A percentile compares a stretch with the other conserved stretches of the same genome.
Conservation (phyloP, 2,797 vertebrate species). For the Gobio occitaniae region DNA sequence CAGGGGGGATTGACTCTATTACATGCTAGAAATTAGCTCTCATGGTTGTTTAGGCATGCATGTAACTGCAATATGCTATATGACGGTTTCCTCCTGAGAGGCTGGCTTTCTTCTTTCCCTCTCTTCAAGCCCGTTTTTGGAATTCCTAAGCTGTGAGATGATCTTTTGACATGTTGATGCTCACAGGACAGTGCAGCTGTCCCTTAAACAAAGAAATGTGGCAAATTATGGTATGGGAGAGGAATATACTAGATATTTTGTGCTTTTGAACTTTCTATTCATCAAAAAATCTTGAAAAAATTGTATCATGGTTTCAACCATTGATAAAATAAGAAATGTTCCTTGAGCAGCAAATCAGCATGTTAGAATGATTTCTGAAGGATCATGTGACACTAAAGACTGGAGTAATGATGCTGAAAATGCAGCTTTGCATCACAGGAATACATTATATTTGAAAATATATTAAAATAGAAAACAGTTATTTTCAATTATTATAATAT, state of each 20-base stretch:
- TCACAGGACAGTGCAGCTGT: background rate
- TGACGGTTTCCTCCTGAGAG: background rate
- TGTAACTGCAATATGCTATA: conserved; percentile 28
- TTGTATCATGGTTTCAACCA: background rate
- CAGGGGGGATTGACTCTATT: background rate
- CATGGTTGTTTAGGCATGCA: conserved; percentile 11
- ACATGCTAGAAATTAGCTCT: background rate
- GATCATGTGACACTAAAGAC: background rate
- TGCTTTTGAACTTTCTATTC: background rate
- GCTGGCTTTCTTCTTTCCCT: background rate
- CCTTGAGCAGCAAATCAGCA: background rate
- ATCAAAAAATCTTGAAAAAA: background rate
- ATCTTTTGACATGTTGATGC: background rate
- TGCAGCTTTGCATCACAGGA: background rate
- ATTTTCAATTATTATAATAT: background rate
- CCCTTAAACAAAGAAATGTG: background rate
- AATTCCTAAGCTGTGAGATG: background rate
- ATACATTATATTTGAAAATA: background rate
- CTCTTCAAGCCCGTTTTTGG: background rate
- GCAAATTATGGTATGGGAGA: background rate
- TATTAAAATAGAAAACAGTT: background rate
- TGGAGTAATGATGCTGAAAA: background rate
- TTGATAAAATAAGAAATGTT: background rate
- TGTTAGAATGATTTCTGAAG: background rate
- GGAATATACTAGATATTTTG: background rate